These are phyloP conservation scores for Schizopygopsis malacanthus DNA, from an alignment of 2,797 vertebrate genomes.

Conservation along the genomic window DNA sequence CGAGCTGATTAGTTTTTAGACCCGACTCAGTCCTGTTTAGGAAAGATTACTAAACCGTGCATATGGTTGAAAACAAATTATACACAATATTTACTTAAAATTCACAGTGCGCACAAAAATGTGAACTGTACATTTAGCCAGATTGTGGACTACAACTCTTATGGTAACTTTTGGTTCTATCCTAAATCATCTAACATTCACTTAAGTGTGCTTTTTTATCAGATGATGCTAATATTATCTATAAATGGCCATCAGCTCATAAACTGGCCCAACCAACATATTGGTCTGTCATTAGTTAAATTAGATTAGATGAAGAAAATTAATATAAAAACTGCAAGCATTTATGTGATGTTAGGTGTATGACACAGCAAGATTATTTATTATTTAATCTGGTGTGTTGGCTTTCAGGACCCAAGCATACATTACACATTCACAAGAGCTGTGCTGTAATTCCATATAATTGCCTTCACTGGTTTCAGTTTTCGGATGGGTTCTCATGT, in stretches of 20 bases:
- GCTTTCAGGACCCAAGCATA: neutral
- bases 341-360: neutral
- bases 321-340: neutral
- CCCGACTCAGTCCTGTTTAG: neutral
- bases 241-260: neutral
- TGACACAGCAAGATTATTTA: neutral
- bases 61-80: neutral
- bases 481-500: constrained; percentile 5
- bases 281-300: neutral
- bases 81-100: neutral
- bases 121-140: neutral
- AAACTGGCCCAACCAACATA: neutral
- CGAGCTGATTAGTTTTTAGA: neutral
- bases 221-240: neutral
- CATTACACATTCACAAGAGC: constrained; percentile 22
- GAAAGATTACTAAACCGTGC: neutral
- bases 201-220: no score
- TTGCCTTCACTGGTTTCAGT: constrained; percentile 9
- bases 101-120: neutral
- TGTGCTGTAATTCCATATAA: constrained; percentile 42
- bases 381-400: neutral
- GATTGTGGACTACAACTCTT: neutral
- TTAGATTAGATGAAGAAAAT: neutral
- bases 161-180: neutral
- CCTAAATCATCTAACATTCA: neutral